Evolutionary conservation across 2,113 vertebrate genomes (phyloP).

Genomic region (Poeciliopsis retropinna): DNA sequence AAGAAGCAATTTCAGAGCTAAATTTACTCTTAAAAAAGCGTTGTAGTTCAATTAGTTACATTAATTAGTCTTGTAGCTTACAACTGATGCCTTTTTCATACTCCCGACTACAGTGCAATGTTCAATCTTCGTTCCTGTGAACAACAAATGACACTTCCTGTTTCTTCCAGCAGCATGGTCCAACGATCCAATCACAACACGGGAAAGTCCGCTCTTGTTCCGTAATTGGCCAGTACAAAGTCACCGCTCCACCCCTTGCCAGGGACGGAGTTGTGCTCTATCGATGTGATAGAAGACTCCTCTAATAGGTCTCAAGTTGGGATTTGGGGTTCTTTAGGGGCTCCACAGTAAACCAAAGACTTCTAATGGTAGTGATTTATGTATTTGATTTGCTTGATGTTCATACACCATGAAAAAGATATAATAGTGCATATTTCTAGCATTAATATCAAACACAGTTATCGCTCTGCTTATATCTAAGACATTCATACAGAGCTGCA

Average conservation of each 20-base stretch:
- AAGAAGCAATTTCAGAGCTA: background rate
- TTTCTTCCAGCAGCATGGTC: constrained; percentile 45
- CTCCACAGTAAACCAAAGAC: constrained; percentile 48
- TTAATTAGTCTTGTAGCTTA: constrained; percentile 25
- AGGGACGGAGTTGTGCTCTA: constrained; percentile 34
- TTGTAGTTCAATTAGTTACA: background rate
- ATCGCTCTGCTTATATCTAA: constrained; percentile 42
- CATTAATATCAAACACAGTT: constrained; percentile 62
- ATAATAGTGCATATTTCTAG: constrained; percentile 45
- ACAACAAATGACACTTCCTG: constrained; percentile 58
- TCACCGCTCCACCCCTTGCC: constrained; percentile 42
- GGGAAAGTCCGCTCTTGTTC: constrained; percentile 30
- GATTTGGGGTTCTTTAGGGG: constrained; percentile 64
- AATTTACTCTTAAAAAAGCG: background rate
- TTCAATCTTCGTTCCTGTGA: background rate
- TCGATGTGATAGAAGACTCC: constrained; percentile 30
- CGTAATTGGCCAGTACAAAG: constrained; percentile 54
- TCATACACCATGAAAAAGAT: constrained; percentile 43
- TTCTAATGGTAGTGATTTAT: constrained; percentile 56
- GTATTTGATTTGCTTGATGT: constrained; percentile 60
- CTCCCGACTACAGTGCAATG: background rate
- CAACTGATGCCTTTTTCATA: background rate
- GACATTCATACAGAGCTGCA: constrained; percentile 48
- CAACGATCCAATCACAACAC: constrained; percentile 53
- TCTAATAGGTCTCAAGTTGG: constrained; percentile 60